Conservation (phyloP, 2,113 vertebrate genomes). For the Cercocebus atys region DNA sequence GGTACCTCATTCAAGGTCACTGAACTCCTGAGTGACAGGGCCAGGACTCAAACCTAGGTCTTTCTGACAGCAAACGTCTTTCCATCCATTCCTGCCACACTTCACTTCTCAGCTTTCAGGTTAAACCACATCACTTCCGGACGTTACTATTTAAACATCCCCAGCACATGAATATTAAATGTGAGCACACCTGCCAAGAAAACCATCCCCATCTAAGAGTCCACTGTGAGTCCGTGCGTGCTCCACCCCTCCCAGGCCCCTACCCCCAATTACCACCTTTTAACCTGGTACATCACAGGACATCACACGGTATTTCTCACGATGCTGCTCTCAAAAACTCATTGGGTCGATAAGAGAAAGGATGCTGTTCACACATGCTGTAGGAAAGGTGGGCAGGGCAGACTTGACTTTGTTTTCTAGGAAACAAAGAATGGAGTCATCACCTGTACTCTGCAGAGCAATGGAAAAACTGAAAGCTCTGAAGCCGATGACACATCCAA, state of each 20-base stretch:
- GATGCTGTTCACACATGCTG: background rate
- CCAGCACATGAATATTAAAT: background rate
- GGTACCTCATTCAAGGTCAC: background rate
- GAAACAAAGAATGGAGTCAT: background rate
- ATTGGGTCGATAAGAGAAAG: background rate
- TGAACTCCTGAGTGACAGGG: background rate
- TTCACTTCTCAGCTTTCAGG: background rate
- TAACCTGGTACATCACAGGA: background rate
- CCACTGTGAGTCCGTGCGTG: background rate
- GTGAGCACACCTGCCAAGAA: background rate
- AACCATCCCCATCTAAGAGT: background rate
- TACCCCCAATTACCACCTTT: background rate
- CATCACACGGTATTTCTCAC: fast-evolving
- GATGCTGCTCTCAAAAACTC: background rate
- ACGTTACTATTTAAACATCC: background rate
- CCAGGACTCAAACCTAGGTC: background rate
- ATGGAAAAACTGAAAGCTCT: background rate
- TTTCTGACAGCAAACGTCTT: background rate
- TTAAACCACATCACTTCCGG: background rate
- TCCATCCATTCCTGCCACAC: background rate
- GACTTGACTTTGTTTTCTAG: background rate
- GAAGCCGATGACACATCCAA: background rate
- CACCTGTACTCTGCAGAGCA: background rate
- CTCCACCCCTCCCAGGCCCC: background rate
- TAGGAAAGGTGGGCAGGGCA: background rate